Evolutionary conservation across 2,797 vertebrate species (phyloP).

Genomic region (Synaphobranchus kaupii): DNA sequence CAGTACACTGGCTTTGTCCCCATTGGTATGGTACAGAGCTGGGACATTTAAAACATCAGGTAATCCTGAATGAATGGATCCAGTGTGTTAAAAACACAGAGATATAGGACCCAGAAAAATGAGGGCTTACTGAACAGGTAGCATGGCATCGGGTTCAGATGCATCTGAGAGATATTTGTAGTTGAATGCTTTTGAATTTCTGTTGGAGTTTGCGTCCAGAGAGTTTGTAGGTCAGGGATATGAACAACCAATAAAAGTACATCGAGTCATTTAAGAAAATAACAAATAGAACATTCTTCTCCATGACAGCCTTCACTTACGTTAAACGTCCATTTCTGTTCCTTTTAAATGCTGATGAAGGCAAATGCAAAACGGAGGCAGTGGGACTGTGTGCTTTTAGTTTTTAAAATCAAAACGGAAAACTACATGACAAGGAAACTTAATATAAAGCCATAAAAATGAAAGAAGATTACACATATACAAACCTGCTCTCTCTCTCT

Average conservation of each 20-base stretch:
- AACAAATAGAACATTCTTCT: neutral
- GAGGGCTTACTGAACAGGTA: neutral
- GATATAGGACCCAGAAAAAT: neutral
- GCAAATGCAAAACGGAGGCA: constrained; percentile 87
- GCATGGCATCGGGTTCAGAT: neutral
- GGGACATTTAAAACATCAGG: neutral
- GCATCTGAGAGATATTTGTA: neutral
- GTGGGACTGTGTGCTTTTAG: constrained; percentile 84
- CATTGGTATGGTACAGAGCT: neutral
- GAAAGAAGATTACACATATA: constrained; percentile 44
- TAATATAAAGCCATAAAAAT: constrained; percentile 63
- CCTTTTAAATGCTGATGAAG: constrained; percentile 51
- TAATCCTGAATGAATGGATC: neutral
- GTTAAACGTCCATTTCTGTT: neutral
- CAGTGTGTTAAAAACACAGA: neutral
- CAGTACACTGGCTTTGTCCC: neutral
- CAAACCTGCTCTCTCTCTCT: neutral
- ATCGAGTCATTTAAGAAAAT: constrained; percentile 19
- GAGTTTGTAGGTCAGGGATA: neutral
- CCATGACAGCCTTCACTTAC: neutral
- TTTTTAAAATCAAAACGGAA: constrained; percentile 74
- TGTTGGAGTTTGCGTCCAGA: neutral
- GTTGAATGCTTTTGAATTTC: neutral
- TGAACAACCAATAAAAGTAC: constrained; percentile 32
- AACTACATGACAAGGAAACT: constrained; percentile 71